These are phyloP conservation scores for Echiichthys vipera DNA, from an alignment of 2,797 vertebrate species.

Conservation along the genomic window DNA sequence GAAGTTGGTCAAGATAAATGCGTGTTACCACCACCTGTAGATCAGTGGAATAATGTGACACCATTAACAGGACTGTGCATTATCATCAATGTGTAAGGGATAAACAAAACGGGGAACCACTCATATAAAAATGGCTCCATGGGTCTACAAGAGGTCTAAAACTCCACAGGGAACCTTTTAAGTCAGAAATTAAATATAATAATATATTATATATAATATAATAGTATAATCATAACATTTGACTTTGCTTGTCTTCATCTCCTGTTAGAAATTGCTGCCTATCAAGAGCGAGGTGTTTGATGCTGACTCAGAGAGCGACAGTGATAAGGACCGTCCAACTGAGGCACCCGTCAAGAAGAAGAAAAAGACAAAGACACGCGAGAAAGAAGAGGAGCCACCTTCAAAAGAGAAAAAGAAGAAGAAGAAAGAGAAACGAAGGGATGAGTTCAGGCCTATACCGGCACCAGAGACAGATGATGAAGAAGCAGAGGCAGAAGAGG, in stretches of 20 bases:
- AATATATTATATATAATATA: no score
- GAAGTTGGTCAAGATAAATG: no score
- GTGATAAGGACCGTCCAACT: slow-evolving; percentile 81
- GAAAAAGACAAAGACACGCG: slow-evolving; percentile 88
- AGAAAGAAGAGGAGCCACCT: slow-evolving; percentile 58
- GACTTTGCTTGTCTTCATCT: neutral
- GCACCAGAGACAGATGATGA: slow-evolving; percentile 87
- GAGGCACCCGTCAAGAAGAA: slow-evolving; percentile 88
- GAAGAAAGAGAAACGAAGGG: slow-evolving; percentile 85
- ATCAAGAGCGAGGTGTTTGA: slow-evolving; percentile 92
- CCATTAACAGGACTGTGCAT: neutral
- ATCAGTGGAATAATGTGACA: no score
- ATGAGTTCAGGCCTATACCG: slow-evolving; percentile 87
- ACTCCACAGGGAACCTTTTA: no score
- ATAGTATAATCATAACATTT: neutral
- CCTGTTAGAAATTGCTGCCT: slow-evolving; percentile 85
- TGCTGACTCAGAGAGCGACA: slow-evolving; percentile 91
- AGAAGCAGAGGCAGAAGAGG: slow-evolving; percentile 74
- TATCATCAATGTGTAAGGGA: no score
- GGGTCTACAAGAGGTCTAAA: neutral
- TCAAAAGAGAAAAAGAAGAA: slow-evolving; percentile 88
- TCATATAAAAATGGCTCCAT: no score
- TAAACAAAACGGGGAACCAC: neutral
- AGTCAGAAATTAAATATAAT: no score
- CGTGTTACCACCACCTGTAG: no score